These are phyloP conservation scores for Dastarcus helophoroides DNA, from an alignment of 2,888 invertebrate species.

Conservation along the genomic window DNA sequence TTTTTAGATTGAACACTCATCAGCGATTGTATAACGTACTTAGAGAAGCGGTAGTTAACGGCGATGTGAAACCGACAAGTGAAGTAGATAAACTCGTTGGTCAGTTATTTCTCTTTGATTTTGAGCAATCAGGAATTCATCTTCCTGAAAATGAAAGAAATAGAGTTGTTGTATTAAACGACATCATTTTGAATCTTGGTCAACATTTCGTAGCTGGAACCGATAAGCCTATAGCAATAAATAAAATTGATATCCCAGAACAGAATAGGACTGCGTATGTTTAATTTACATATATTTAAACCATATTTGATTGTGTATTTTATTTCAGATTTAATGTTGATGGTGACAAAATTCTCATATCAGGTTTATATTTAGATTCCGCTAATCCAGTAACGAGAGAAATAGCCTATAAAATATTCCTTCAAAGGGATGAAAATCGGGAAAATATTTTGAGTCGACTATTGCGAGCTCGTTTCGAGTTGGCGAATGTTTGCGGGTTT, in stretches of 20 bases:
- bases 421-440: conserved; percentile 67
- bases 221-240: conserved; percentile 55
- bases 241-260: conserved; percentile 54
- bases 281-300: conserved; percentile 6
- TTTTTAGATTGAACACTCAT: conserved; percentile 77
- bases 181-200: conserved; percentile 71
- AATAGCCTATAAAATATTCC: conserved; percentile 75
- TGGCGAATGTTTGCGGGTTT: conserved; percentile 86
- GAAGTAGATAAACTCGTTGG: conserved; percentile 78
- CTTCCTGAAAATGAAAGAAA: conserved; percentile 60
- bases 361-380: conserved; percentile 76
- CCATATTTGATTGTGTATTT: conserved; percentile 25
- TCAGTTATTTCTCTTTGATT: conserved; percentile 86
- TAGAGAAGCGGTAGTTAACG: conserved; percentile 53
- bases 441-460: conserved; percentile 62
- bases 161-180: conserved; percentile 75
- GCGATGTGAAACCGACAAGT: conserved; percentile 53
- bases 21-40: conserved; percentile 69
- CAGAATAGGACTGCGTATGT: conserved; percentile 63
- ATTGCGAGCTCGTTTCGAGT: conserved; percentile 59
- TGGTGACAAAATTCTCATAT: conserved; percentile 63
- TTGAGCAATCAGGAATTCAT: conserved; percentile 96
- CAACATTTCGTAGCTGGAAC: conserved; percentile 74
- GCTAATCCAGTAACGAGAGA: conserved; percentile 69
- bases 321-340: conserved; percentile 47